A percentile compares a stretch with the other conserved stretches of the same genome.
Evolutionary conservation across 2,888 invertebrate species (phyloP).

Genomic region (Drosophila mimica): DNA sequence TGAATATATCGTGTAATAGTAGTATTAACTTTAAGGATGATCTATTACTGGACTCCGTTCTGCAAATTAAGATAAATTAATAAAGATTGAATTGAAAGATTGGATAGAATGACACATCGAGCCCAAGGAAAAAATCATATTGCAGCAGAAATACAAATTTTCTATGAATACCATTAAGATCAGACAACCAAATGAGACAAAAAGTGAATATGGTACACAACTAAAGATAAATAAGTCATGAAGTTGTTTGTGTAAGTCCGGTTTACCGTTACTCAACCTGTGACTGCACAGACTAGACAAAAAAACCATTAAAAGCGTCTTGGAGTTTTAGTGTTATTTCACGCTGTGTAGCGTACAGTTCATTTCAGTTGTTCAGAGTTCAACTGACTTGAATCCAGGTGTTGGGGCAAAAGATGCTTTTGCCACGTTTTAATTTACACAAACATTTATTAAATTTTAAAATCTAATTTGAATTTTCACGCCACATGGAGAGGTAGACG

Average conservation of each 20-base stretch:
- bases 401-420: constrained; percentile 53
- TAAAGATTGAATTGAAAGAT: constrained; percentile 32
- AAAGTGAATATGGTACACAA: neutral
- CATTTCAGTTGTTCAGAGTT: constrained; percentile 5
- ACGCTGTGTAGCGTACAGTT: constrained; percentile 41
- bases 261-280: constrained; percentile 85
- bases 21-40: constrained; percentile 35
- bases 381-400: constrained; percentile 18
- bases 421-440: constrained; percentile 74
- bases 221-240: constrained; percentile 23
- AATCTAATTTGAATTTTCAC: constrained; percentile 82
- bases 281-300: constrained; percentile 45
- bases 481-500: constrained; percentile 50
- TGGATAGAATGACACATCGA: constrained; percentile 12
- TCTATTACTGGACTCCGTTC: constrained; percentile 24
- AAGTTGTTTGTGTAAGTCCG: constrained; percentile 65
- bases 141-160: constrained; percentile 6
- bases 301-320: constrained; percentile 67
- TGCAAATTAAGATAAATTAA: constrained; percentile 5
- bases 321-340: constrained; percentile 39
- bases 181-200: neutral
- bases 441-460: constrained; percentile 82
- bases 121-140: neutral
- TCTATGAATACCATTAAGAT: neutral
- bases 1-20: constrained; percentile 28